These are phyloP conservation scores for Alouatta caraya DNA, from an alignment of 2,797 vertebrate genomes.

Conservation along the genomic window DNA sequence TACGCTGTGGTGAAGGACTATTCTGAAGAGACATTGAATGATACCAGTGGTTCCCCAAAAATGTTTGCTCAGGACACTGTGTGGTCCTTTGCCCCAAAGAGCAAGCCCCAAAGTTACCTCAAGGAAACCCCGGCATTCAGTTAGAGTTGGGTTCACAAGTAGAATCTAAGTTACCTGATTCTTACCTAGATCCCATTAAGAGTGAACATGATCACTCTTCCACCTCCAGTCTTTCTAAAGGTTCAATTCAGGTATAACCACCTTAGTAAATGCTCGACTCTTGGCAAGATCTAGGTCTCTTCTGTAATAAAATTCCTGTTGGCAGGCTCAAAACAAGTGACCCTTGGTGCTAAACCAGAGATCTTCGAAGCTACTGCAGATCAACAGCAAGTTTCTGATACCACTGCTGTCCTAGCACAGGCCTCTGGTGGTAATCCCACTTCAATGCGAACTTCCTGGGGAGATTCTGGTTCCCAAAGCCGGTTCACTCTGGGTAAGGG, in stretches of 20 bases:
- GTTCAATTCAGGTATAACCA: slow-evolving; percentile 29
- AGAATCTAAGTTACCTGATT: slow-evolving; percentile 63
- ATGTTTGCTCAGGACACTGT: too few relatives aligned
- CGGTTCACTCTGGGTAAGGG: background rate
- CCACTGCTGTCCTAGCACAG: background rate
- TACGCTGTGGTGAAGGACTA: background rate
- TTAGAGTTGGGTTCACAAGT: slow-evolving; percentile 60
- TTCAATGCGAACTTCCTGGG: background rate
- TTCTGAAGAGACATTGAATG: slow-evolving; percentile 51
- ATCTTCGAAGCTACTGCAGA: background rate
- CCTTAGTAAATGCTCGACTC: slow-evolving; percentile 55
- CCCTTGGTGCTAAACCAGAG: slow-evolving; percentile 43
- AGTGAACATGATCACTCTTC: slow-evolving; percentile 64
- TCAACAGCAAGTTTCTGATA: background rate
- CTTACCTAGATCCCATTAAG: slow-evolving; percentile 57
- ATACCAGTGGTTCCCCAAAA: too few relatives aligned
- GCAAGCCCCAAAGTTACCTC: too few relatives aligned
- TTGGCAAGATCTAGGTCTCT: slow-evolving; percentile 71
- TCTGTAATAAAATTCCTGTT: slow-evolving; percentile 78
- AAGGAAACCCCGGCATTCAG: background rate
- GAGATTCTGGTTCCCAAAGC: background rate
- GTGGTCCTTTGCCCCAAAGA: too few relatives aligned
- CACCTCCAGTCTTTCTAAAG: slow-evolving; percentile 59
- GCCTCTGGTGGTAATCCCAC: background rate
- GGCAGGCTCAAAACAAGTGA: slow-evolving; percentile 68